phyloP scores from a whole-genome alignment of 2,113 vertebrate genomes.

The Clarias macrocephalus region DNA sequence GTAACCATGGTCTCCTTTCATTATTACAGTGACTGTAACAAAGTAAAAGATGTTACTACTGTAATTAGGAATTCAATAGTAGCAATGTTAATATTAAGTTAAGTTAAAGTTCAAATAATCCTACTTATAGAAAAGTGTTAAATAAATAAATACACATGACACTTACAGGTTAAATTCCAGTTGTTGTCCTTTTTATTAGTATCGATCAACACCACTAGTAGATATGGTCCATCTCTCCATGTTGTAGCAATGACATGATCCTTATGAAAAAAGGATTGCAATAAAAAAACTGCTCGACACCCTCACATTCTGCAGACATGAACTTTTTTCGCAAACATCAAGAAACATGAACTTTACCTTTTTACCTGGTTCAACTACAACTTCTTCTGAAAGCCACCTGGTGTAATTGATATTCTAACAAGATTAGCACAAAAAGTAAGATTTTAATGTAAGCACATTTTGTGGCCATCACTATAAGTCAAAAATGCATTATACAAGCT shows the following conservation, averaged over 20 bases:
- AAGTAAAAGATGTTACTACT: neutral
- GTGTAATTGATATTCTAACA: conserved; percentile 50
- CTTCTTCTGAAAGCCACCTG: conserved; percentile 61
- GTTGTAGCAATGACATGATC: conserved; percentile 77
- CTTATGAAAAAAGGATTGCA: conserved; percentile 15
- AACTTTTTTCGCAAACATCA: neutral
- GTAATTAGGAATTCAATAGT: neutral
- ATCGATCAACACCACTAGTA: conserved; percentile 77
- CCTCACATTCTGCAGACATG: neutral
- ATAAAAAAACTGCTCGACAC: too few species aligned
- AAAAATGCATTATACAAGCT: neutral
- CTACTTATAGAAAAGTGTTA: neutral
- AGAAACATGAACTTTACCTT: conserved; percentile 25
- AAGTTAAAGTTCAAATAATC: conserved; percentile 24
- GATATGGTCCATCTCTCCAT: conserved; percentile 82
- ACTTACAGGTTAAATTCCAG: conserved; percentile 83
- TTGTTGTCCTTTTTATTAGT: conserved; percentile 62
- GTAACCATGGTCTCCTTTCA: conserved; percentile 82
- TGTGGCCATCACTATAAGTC: neutral
- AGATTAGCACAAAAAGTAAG: neutral
- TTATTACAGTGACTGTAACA: conserved; percentile 79
- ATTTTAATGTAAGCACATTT: neutral
- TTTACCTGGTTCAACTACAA: neutral
- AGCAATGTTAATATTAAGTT: neutral
- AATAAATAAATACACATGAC: neutral